Percentiles rank a stretch among this genome's conserved stretches.
Conservation (phyloP, 2,888 invertebrate genomes). For the Uloborus plumipes region DNA sequence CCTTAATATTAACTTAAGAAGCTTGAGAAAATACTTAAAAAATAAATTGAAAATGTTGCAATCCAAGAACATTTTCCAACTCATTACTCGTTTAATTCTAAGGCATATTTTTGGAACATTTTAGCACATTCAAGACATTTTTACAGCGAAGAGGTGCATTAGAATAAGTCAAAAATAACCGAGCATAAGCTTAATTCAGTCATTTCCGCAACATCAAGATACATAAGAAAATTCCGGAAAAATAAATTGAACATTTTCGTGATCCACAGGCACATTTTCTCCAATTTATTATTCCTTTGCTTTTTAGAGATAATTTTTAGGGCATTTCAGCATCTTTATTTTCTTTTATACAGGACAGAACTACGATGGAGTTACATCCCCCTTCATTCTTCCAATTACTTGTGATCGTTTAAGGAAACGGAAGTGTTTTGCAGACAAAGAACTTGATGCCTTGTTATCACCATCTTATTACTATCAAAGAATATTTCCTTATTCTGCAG, state of each 20-base stretch:
- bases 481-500: constrained; percentile 5
- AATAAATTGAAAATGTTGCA: too few relatives aligned
- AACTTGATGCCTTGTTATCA: constrained; percentile 70
- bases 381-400: constrained; percentile 70
- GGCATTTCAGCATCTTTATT: constrained; percentile 3
- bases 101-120: neutral
- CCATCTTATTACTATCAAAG: constrained; percentile 21
- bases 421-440: constrained; percentile 73
- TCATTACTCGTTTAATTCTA: neutral
- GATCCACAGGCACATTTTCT: neutral
- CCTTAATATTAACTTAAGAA: too few relatives aligned
- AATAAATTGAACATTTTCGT: too few relatives aligned
- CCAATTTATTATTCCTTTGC: neutral
- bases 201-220: too few relatives aligned
- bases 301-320: neutral
- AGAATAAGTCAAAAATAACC: too few relatives aligned
- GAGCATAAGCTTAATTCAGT: too few relatives aligned
- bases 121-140: too few relatives aligned
- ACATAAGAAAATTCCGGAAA: too few relatives aligned
- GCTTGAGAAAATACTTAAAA: too few relatives aligned
- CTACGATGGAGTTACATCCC: constrained; percentile 67
- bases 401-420: constrained; percentile 76
- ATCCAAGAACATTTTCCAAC: neutral
- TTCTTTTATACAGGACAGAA: constrained; percentile 19
- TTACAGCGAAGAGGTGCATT: too few relatives aligned